Conservation (phyloP, 2,888 invertebrate species). For the Orchesella flavescens region DNA sequence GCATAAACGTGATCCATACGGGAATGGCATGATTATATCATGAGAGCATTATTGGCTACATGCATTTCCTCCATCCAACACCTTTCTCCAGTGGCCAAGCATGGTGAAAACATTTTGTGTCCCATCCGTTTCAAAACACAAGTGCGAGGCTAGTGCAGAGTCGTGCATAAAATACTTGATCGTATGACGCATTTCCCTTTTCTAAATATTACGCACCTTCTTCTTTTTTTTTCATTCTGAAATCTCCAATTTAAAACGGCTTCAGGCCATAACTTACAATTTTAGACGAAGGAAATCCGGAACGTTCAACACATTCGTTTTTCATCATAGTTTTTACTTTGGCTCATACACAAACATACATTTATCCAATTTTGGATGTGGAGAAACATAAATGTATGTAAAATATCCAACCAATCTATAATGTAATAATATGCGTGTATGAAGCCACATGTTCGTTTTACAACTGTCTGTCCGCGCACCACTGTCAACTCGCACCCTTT, state of each 20-base stretch:
- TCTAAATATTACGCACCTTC: constrained; percentile 22
- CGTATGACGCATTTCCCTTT: constrained; percentile 23
- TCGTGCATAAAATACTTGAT: constrained; percentile 62
- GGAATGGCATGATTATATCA: too few species aligned
- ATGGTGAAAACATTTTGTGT: constrained; percentile 3
- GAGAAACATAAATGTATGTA: neutral
- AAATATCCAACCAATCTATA: neutral
- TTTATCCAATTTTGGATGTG: neutral
- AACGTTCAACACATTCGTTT: constrained; percentile 63
- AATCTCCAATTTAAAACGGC: constrained; percentile 55
- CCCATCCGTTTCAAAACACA: constrained; percentile 44
- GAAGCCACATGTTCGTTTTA: neutral
- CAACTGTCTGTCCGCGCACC: too few species aligned
- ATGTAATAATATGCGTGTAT: neutral
- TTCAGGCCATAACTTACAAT: constrained; percentile 55
- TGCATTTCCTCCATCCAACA: neutral
- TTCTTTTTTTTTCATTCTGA: neutral
- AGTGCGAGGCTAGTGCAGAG: constrained; percentile 11
- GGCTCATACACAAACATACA: neutral
- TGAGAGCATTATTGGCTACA: too few species aligned
- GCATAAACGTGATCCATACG: too few species aligned
- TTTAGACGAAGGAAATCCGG: constrained; percentile 54
- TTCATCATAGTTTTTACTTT: constrained; percentile 40
- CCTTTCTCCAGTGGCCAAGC: neutral
- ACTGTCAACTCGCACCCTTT: too few species aligned